phyloP scores from a whole-genome alignment of 2,113 vertebrate genomes.

The Mastomys natalensis region DNA sequence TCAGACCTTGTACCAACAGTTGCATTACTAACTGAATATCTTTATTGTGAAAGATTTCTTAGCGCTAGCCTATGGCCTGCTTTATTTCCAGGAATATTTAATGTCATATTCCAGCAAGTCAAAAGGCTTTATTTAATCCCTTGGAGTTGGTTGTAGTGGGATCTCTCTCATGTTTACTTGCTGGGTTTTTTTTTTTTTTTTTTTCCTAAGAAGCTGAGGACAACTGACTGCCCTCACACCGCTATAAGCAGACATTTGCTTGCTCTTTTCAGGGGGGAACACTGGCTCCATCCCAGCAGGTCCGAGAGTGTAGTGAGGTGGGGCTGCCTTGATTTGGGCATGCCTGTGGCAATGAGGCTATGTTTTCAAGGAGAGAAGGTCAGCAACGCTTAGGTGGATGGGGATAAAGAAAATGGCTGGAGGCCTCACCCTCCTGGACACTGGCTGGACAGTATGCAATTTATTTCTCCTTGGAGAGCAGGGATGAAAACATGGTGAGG shows the following conservation, averaged over 20 bases:
- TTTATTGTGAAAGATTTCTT: constrained; percentile 63
- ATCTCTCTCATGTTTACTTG: not conserved
- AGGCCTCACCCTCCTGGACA: not conserved
- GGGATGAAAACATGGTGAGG: not conserved
- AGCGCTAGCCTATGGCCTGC: constrained; percentile 55
- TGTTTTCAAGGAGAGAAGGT: not conserved
- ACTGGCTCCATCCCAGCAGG: not conserved
- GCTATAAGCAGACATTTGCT: not conserved
- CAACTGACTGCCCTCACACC: not conserved
- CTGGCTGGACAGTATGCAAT: not conserved
- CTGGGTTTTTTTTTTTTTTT: not conserved
- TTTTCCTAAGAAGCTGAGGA: not conserved
- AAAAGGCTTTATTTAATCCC: constrained; percentile 12
- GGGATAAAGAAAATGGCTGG: not conserved
- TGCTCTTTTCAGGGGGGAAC: not conserved
- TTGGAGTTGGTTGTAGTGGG: not conserved
- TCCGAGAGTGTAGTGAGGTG: not conserved
- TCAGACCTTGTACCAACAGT: constrained; percentile 57
- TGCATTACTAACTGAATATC: constrained; percentile 53
- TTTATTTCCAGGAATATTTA: constrained; percentile 70
- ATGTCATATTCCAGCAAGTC: constrained; percentile 52
- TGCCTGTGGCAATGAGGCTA: not conserved
- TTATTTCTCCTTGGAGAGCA: not conserved
- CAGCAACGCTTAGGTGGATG: not conserved
- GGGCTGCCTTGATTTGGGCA: not conserved